A percentile compares a stretch with the other conserved stretches of the same genome.
These are phyloP conservation scores for Anser cygnoides DNA, from an alignment of 2,113 vertebrate genomes.

Conservation along the genomic window DNA sequence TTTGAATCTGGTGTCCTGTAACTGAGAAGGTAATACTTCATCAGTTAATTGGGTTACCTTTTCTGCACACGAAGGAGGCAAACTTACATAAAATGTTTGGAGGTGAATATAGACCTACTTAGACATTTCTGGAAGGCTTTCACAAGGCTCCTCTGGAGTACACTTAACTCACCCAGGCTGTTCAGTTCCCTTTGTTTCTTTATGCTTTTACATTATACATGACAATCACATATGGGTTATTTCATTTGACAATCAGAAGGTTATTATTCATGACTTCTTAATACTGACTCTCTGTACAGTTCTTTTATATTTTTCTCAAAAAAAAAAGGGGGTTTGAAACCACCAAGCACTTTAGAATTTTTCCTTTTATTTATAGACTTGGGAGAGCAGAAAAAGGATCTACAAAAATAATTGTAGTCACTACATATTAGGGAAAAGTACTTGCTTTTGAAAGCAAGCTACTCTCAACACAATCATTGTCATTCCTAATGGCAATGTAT, in stretches of 20 bases:
- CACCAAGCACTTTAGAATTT: background rate
- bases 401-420: background rate
- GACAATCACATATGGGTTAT: slow-evolving; percentile 42
- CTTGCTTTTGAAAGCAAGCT: background rate
- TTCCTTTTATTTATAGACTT: background rate
- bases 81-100: background rate
- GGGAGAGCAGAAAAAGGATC: background rate
- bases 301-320: slow-evolving; percentile 48
- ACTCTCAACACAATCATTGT: background rate
- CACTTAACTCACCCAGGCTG: background rate
- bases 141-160: background rate
- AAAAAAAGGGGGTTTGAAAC: background rate
- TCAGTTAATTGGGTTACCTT: rapidly evolving
- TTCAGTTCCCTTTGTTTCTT: slow-evolving; percentile 1
- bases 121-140: slow-evolving; percentile 10
- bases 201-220: slow-evolving; percentile 12
- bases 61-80: background rate
- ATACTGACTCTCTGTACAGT: slow-evolving; percentile 11
- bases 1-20: background rate
- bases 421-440: background rate
- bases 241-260: slow-evolving; percentile 43
- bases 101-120: background rate
- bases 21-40: background rate
- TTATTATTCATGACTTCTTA: slow-evolving; percentile 30
- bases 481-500: background rate